Base-by-base conservation (phyloP, 2,797 vertebrate genomes). In the Bucorvus abyssinicus region DNA sequence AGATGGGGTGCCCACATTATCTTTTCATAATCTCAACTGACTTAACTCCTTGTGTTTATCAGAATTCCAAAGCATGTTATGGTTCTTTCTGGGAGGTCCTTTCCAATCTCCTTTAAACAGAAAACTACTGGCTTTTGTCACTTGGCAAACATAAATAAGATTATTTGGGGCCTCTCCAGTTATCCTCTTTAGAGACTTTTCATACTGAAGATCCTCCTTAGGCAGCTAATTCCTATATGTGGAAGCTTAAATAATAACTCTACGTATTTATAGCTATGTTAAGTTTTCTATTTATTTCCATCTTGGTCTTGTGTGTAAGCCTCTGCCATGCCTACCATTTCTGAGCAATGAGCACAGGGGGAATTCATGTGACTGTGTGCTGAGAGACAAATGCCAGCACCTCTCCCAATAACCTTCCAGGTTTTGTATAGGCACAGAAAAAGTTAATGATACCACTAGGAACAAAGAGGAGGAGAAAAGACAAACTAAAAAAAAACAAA, bases 221-320 rank as follows among this genome's bases (percentile, higher is more conserved):
- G 57, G 49, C 38, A 89, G 34, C 6, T 68, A 91, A 74, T 82
- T 95, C 47, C 61, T 94, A 3, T 42, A 67, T 76, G 61, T 59
- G 42, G 57, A 81, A 65, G 47, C 57, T 96, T 90, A 88, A 95
- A 91, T 91, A 91, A 81, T 45, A 87, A 45, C 27, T 92, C 65
- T 89, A 15, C 23, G 76, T 93, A 71, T 89, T 91, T 95, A 92
- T 83, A 89, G 40, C 32, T 63, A 10, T 22, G 52, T 63, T 84
- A 78, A 73, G n/a, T 89, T 92, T 94, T 84, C 82, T 27, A 36
- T 92, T 92, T 64, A 75, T 60, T 93, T 91, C 82, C 87, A 40
- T 83, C 21, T 83, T 90, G 38, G 30, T 64, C 71, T 86, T 93
- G 29, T 36, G 22, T 87, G 69, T 44, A 52, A 89, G 55, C 59